Base-by-base conservation (phyloP, 2,113 vertebrate species). In the Anser cygnoides region DNA sequence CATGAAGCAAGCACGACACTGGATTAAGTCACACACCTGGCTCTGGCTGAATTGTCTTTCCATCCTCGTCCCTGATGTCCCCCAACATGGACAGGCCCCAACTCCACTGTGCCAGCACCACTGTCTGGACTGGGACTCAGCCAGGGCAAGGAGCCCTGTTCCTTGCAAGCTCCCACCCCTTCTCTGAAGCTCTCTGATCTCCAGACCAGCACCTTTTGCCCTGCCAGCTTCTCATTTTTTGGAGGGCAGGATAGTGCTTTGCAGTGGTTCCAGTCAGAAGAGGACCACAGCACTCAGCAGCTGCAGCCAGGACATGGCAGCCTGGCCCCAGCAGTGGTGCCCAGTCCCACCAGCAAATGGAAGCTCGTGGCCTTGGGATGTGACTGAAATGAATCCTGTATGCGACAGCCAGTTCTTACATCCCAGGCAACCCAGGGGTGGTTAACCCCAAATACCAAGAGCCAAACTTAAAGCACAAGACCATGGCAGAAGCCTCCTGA, bases 1-100 rank as follows among this genome's bases (percentile, higher is more conserved):
- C 0, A 2, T 46, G 46, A 29, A 57, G 49, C 22, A 93, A 43
- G 54, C 20, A 7, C 0, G 4, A 41, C 25, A 20, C 10, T 3
- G 3, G 13, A 9, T 35, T 66, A 49, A 89, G 23, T 11, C 41
- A 66, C 10, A 10, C 4, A 16, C 14, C 28, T 0, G 6, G 39
- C 6, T 31, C 81, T 1, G 1, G 26, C 17, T 65, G 62, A 20
- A 28, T 14, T 4, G 1, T 52, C 20, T 62, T 73, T 7, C 67
- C 37, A 29, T 20, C 29, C 22, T 22, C 9, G 13, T 39, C 37
- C n/a, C 68, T 15, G 12, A 15, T 29, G 49, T 26, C 35, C 50
- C 49, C 26, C 26, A 15, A 8, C 18, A 39, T 7, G 26, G 37
- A 37, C 5, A 7, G 12, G 26, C 25, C 17, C 49, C 70, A 39